phyloP scores from a whole-genome alignment of 2,113 vertebrate species.

The Notechis scutatus region DNA sequence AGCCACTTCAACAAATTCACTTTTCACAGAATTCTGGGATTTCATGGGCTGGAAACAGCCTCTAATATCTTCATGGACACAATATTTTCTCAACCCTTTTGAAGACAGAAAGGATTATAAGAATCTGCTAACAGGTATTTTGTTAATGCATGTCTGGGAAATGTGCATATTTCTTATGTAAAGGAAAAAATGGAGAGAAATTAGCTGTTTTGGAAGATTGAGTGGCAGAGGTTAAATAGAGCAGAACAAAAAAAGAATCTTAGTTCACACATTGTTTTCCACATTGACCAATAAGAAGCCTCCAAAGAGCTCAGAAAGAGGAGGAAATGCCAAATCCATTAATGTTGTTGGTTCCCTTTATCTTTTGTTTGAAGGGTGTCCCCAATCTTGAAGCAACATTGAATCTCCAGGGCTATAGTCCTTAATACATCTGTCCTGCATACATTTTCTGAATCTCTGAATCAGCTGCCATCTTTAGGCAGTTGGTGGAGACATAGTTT shows the following conservation, averaged over 20 bases:
- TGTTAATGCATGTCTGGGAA: slow-evolving; percentile 39
- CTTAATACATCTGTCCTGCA: background rate
- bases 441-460: background rate
- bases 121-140: slow-evolving; percentile 39
- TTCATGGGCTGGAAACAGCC: slow-evolving; percentile 50
- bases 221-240: background rate
- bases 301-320: background rate
- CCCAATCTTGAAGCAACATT: background rate
- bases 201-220: background rate
- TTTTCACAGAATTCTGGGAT: slow-evolving; percentile 57
- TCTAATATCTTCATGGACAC: slow-evolving; percentile 44
- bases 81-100: slow-evolving; percentile 41
- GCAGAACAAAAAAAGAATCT: background rate
- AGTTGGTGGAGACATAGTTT: background rate
- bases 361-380: background rate
- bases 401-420: background rate
- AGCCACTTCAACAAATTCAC: slow-evolving; percentile 58
- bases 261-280: background rate
- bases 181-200: slow-evolving; percentile 10
- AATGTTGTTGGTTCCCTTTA: background rate
- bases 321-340: background rate
- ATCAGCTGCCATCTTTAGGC: background rate
- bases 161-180: slow-evolving; percentile 25
- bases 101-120: slow-evolving; percentile 2
- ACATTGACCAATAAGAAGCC: background rate